These are phyloP conservation scores for Crotalus tigris DNA, from an alignment of 2,113 vertebrate species.

Conservation along the genomic window DNA sequence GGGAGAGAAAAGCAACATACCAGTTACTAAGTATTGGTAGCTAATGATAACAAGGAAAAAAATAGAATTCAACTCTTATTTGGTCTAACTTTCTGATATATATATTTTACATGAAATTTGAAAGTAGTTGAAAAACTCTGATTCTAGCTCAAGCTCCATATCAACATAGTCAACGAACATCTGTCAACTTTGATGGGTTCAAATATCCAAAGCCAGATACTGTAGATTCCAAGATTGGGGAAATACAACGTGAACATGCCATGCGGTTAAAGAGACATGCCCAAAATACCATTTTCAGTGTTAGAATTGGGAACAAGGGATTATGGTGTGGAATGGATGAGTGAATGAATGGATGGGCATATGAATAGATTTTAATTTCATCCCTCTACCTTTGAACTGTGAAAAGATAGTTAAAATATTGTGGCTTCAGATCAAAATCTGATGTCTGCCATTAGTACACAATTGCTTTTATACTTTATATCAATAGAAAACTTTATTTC, in stretches of 20 bases:
- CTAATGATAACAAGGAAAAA: background rate
- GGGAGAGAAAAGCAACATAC: background rate
- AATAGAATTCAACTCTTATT: background rate
- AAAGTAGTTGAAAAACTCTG: background rate
- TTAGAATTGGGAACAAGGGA: too few relatives aligned
- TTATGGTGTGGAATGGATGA: background rate
- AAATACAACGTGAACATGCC: background rate
- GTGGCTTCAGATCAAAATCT: too few relatives aligned
- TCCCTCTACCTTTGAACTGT: too few relatives aligned
- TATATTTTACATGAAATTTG: background rate
- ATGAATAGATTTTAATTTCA: background rate
- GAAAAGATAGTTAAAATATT: too few relatives aligned
- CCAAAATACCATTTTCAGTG: too few relatives aligned
- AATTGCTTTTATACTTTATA: too few relatives aligned
- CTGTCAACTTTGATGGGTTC: background rate
- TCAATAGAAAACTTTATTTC: background rate
- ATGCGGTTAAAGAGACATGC: too few relatives aligned
- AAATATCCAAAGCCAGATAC: background rate
- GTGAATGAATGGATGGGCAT: too few relatives aligned
- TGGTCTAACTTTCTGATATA: background rate
- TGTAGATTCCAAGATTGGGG: background rate
- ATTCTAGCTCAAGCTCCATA: background rate
- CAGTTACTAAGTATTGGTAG: background rate
- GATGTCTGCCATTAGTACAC: too few relatives aligned
- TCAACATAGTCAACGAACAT: background rate